These are phyloP conservation scores for Oceanodroma tethys DNA, from an alignment of 2,113 vertebrate genomes.

Conservation along the genomic window DNA sequence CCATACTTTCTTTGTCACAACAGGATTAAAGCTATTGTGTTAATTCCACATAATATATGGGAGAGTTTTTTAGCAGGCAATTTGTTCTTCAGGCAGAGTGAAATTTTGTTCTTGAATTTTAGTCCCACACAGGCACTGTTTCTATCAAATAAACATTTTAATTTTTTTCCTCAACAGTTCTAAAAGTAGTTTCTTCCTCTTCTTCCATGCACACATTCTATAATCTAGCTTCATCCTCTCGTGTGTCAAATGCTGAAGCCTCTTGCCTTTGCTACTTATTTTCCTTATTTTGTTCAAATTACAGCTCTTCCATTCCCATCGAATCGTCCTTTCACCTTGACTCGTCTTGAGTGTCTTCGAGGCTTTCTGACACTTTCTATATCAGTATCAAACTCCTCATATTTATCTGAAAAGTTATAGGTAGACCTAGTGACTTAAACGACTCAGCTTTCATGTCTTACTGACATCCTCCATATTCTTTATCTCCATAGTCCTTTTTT, in stretches of 20 bases:
- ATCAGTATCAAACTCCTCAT: not conserved
- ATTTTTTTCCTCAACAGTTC: not conserved
- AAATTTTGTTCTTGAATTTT: not conserved
- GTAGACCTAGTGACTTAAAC: not conserved
- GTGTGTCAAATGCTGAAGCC: not conserved
- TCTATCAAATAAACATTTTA: not conserved
- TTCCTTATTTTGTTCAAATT: not conserved
- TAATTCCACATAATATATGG: not conserved
- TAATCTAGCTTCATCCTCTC: not conserved
- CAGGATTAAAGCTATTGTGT: not conserved
- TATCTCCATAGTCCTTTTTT: not conserved
- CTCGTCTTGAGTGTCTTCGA: not conserved
- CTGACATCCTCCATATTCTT: not conserved
- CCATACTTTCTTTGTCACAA: not conserved
- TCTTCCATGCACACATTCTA: not conserved
- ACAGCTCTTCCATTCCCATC: not conserved
- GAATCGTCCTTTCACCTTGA: not conserved
- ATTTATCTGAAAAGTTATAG: not conserved
- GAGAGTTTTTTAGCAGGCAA: constrained; percentile 21
- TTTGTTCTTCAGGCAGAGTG: not conserved
- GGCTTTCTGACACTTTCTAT: not conserved
- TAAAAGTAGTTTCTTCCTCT: not conserved
- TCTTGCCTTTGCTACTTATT: not conserved
- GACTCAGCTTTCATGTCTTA: not conserved
- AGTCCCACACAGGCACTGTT: not conserved